Conservation (phyloP, 1,140 invertebrate genomes). For the Choristoneura fumiferana region DNA sequence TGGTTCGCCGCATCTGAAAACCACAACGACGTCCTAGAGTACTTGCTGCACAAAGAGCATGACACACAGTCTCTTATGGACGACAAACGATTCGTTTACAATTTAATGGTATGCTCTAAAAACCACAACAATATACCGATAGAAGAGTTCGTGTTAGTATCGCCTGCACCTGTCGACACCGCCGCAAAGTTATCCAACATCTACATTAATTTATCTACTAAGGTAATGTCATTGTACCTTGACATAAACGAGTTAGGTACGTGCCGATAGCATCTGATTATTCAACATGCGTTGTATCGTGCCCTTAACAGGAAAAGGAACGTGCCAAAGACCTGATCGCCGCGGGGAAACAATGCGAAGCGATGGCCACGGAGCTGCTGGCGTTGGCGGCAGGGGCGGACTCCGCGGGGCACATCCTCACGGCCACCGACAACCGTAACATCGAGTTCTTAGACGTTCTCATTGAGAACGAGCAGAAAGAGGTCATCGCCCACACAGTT, state of each 20-base stretch:
- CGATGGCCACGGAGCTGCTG: slow-evolving; percentile 97
- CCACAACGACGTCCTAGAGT: slow-evolving; percentile 97
- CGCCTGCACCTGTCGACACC: slow-evolving; percentile 97
- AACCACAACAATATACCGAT: slow-evolving; percentile 97
- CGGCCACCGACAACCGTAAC: slow-evolving; percentile 94
- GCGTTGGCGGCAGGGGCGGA: slow-evolving; percentile 96
- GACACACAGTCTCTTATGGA: slow-evolving; percentile 98
- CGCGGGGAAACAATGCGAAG: slow-evolving; percentile 97
- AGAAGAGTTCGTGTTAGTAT: slow-evolving; percentile 97
- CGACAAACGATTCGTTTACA: slow-evolving; percentile 98
- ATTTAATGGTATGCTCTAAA: slow-evolving; percentile 99
- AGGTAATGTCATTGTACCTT: slow-evolving; percentile 74
- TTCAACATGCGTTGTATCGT: slow-evolving; percentile 2
- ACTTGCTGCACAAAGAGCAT: slow-evolving; percentile 97
- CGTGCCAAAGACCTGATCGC: slow-evolving; percentile 96
- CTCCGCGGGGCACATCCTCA: slow-evolving; percentile 94
- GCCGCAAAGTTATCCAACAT: slow-evolving; percentile 98
- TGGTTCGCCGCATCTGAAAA: slow-evolving; percentile 98
- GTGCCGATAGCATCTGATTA: slow-evolving; percentile 12
- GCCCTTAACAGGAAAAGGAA: slow-evolving; percentile 91
- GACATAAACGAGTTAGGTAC: slow-evolving; percentile 1
- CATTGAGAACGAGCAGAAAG: slow-evolving; percentile 99
- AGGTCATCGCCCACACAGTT: slow-evolving; percentile 94
- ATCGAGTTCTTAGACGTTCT: slow-evolving; percentile 98
- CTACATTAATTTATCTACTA: slow-evolving; percentile 91